Conservation (phyloP, 2,113 vertebrate genomes). For the Eupsittula cactorum region DNA sequence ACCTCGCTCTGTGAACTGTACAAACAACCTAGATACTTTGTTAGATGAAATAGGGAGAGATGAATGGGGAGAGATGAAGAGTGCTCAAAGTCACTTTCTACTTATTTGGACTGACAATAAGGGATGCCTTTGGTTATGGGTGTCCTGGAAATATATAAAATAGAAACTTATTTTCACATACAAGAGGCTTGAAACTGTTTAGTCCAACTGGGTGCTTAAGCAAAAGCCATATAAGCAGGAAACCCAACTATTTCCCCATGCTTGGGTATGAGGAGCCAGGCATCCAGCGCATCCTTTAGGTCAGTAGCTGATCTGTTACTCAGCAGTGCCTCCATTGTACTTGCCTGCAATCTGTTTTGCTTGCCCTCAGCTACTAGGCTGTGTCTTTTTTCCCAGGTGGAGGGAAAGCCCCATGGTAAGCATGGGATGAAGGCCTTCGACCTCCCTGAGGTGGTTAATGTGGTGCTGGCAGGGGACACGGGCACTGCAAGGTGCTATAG, state of each 20-base stretch:
- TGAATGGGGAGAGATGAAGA: background rate
- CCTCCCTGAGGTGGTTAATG: fast-evolving
- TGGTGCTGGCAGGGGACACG: fast-evolving
- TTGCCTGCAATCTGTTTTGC: background rate
- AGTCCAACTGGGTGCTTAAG: background rate
- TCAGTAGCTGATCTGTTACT: background rate
- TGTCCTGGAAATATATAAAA: background rate
- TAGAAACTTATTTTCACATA: background rate
- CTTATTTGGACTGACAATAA: background rate
- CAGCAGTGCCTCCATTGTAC: fast-evolving
- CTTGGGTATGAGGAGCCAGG: background rate
- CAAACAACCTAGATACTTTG: background rate
- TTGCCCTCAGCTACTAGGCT: background rate
- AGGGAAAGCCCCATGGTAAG: background rate
- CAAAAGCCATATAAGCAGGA: background rate
- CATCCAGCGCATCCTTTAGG: background rate
- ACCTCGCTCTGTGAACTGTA: background rate
- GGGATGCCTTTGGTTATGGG: background rate
- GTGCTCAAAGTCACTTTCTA: background rate
- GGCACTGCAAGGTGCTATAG: background rate
- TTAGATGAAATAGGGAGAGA: background rate
- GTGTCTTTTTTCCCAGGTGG: background rate
- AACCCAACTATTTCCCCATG: background rate
- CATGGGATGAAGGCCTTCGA: background rate
- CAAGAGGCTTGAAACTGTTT: background rate